Evolutionary conservation across 2,888 invertebrate genomes (phyloP), one percentile per base, ranked within the genome.

Genomic region (Kryphioiulus occultus): DNA sequence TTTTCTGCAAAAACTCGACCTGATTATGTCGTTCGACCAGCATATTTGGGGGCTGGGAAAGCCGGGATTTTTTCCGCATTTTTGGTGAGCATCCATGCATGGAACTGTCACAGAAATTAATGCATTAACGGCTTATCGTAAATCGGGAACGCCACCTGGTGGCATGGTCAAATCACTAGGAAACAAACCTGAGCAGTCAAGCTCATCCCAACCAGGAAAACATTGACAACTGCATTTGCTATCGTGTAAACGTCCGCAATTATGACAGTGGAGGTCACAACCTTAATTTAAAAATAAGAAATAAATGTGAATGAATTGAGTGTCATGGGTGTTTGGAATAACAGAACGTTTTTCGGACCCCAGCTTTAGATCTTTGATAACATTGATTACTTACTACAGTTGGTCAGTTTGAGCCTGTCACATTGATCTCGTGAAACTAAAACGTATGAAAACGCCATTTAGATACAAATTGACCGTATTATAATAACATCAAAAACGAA

Each of bases 101-200:
- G 53, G 53, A 4, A 53, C 53, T 53, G 53, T n/a, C 1, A 53
- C n/a, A n/a, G 12, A 53, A 53, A 53, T 47, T 2, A 47, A 10
- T 12, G 1, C 47, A 47, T 17, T 26, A 30, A 35, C n/a, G 35
- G 30, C 9, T 9, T 1, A 83, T n/a, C 4, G n/a, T 82, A n/a
- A 30, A 17, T 12, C 32, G 82, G 4, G 82, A 82, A 82, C 32
- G 82, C 26, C 82, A 9, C 82, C 12, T n/a, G n/a, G n/a, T n/a
- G n/a, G n/a, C n/a, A 82, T 82, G 26, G 82, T 32, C 26, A 82
- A 5, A 0, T 5, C 35, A 4, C 17, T 78, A 78, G 78, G 78
- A 78, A 78, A 7, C 26, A 30, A 32, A 85, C 85, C 44, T 85
- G 85, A 85, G n/a, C 85, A 85, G 42, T 85, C 85, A 7, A 85